Conservation (phyloP, 2,888 invertebrate genomes). For the Apotomis capreana region DNA sequence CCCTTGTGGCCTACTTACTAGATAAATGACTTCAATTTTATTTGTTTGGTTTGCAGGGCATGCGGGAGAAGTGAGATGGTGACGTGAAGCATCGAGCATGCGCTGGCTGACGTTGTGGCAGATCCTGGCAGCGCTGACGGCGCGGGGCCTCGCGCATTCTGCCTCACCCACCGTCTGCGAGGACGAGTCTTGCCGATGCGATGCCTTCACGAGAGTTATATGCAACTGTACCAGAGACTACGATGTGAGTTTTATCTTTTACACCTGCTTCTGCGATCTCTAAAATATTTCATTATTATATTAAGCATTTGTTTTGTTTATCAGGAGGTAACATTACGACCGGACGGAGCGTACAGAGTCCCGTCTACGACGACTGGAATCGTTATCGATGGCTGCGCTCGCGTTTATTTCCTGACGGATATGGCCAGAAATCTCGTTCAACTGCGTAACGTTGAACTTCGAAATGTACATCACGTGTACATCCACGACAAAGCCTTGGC, state of each 20-base stretch:
- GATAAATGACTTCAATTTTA: no score
- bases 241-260: conserved; percentile 61
- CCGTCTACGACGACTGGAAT: conserved; percentile 83
- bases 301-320: conserved; percentile 34
- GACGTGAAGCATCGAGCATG: conserved; percentile 71
- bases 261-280: neutral
- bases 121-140: conserved; percentile 61
- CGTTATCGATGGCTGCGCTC: conserved; percentile 86
- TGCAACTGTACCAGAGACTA: conserved; percentile 81
- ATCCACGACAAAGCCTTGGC: conserved; percentile 85
- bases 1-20: no score
- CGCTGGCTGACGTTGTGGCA: conserved; percentile 69
- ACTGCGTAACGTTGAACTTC: conserved; percentile 85
- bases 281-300: neutral
- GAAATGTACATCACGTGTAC: conserved; percentile 84
- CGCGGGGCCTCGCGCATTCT: conserved; percentile 59
- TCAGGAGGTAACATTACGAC: conserved; percentile 85
- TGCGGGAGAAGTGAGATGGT: conserved; percentile 67
- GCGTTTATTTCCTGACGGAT: conserved; percentile 82
- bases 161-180: conserved; percentile 75
- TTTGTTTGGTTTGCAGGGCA: conserved; percentile 52
- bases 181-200: conserved; percentile 82
- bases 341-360: conserved; percentile 80
- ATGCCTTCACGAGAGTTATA: conserved; percentile 81
- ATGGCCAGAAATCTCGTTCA: conserved; percentile 84